A percentile compares a stretch with the other conserved stretches of the same genome.
Conservation (phyloP, 2,888 invertebrate species). For the Argyra leucocephala region DNA sequence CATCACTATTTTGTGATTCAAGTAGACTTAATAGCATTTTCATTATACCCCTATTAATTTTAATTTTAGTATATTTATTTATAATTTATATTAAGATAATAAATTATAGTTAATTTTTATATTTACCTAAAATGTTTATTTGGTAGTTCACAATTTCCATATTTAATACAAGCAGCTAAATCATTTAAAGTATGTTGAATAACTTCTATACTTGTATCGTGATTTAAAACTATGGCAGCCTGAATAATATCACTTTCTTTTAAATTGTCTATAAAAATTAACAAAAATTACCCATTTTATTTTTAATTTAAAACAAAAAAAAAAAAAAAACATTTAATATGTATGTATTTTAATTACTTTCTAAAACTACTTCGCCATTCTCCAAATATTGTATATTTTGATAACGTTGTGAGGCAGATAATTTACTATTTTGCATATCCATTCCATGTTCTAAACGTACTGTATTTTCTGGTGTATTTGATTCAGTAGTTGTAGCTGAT, state of each 20-base stretch:
- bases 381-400: constrained; percentile 48
- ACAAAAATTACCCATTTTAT: not conserved
- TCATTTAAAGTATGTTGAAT: constrained; percentile 43
- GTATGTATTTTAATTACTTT: constrained; percentile 42
- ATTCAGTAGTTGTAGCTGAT: constrained; percentile 45
- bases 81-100: not conserved
- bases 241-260: constrained; percentile 45
- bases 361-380: constrained; percentile 51
- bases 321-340: constrained; percentile 4
- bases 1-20: constrained; percentile 46
- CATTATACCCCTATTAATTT: constrained; percentile 51
- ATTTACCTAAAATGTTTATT: constrained; percentile 47
- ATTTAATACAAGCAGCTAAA: constrained; percentile 45
- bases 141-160: constrained; percentile 46
- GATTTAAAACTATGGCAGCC: constrained; percentile 37
- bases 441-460: constrained; percentile 20
- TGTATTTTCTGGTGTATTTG: constrained; percentile 45
- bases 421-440: constrained; percentile 31
- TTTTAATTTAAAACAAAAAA: not conserved
- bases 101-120: too few relatives aligned
- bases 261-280: constrained; percentile 30
- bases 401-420: constrained; percentile 37
- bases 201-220: constrained; percentile 35
- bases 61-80: constrained; percentile 10
- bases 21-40: constrained; percentile 70